Percentiles rank a stretch among this genome's conserved stretches.
phyloP scores from a whole-genome alignment of 2,797 vertebrate species.

The Cryptoprocta ferox region DNA sequence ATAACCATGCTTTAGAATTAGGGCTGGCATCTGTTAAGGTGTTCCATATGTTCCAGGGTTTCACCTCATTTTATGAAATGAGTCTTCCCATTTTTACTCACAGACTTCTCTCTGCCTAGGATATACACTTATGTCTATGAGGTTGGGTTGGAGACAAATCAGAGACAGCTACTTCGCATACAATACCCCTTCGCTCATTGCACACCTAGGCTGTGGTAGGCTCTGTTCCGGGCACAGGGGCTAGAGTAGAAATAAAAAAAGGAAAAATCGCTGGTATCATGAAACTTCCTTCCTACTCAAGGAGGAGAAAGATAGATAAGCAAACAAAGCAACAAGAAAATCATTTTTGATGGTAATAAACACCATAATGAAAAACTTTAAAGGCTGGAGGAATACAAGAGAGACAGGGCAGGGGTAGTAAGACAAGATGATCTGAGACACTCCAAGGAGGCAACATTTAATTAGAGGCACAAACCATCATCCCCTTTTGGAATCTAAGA shows the following conservation, averaged over 20 bases:
- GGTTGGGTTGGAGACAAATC: neutral
- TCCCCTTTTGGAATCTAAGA: neutral
- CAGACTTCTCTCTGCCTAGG: neutral
- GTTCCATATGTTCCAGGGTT: neutral
- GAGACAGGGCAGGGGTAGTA: neutral
- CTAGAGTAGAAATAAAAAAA: neutral
- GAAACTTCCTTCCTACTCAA: neutral
- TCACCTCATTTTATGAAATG: neutral
- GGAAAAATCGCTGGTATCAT: neutral
- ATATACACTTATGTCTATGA: neutral
- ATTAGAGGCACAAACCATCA: neutral
- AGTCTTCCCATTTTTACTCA: neutral
- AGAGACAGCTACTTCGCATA: neutral
- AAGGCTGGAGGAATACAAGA: neutral
- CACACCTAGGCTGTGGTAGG: neutral
- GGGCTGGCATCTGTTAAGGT: neutral
- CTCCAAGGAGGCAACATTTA: neutral
- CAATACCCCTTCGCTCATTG: neutral
- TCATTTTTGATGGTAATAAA: neutral
- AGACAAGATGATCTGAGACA: neutral
- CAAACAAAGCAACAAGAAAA: neutral
- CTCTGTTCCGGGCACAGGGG: neutral
- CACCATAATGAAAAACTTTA: neutral
- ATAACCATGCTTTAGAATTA: neutral
- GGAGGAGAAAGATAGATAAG: neutral